Base-by-base conservation (phyloP, 1,140 invertebrate species). In the Meloidogyne chitwoodi region DNA sequence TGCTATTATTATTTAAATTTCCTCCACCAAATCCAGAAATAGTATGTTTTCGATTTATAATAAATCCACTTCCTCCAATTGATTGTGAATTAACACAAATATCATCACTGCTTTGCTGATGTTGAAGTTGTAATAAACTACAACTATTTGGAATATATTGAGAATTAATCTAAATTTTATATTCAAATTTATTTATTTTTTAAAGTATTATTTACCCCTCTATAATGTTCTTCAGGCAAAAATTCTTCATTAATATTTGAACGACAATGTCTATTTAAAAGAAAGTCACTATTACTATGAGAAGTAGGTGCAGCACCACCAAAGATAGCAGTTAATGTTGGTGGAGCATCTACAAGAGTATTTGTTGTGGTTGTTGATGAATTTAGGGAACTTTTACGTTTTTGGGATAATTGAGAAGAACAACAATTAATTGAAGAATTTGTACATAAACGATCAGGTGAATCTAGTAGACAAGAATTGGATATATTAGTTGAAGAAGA, bases 351-450 rank as follows among this genome's bases (percentile, higher is more conserved):
- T 24, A 34, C 71, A 24, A 73, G 71, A n/a, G n/a, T n/a, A n/a
- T n/a, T n/a, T n/a, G n/a, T n/a, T n/a, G n/a, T n/a, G n/a, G 71
- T 31, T 64, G 41, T 26, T 61, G 56, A 24, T 19, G 38, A 70
- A 63, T 73, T 73, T 64, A 73, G 12, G 11, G 71, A 73, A 73
- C 71, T 61, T 64, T 73, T 73, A 22, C 71, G 71, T 29, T 48
- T 70, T 44, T 44, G 34, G 16, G 14, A 5, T 61, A 27, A 61
- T 19, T 70, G 68, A 56, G 48, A 56, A n/a, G 48, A 56, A 22
- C 19, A 44, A 44, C 14, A 56, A 56, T 56, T 56, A 56, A 56
- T 56, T 56, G 48, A 56, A 56, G 48, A n/a, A 56, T 41, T 41
- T 41, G 48, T 6, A 22, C 48, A 56, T 56, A 56, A 56, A 56